phyloP scores from a whole-genome alignment of 1,140 invertebrate species.

The Lucilia sericata region DNA sequence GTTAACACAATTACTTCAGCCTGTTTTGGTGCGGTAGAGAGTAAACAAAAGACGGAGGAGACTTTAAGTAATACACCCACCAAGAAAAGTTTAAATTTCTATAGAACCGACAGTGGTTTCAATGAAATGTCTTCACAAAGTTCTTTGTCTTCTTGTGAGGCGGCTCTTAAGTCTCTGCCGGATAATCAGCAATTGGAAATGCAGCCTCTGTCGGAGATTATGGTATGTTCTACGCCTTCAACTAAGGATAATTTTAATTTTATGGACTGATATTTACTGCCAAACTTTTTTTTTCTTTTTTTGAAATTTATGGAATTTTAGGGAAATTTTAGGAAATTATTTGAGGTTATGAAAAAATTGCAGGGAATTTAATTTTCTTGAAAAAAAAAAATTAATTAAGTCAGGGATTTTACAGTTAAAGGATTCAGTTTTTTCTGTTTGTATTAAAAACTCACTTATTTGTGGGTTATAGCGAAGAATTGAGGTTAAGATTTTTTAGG shows the following conservation, averaged over 20 bases:
- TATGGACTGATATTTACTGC: not conserved
- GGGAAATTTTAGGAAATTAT: too few relatives aligned
- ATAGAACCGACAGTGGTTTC: conserved; percentile 65
- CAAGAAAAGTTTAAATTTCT: conserved; percentile 49
- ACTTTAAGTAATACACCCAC: not conserved
- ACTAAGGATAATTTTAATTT: conserved; percentile 42
- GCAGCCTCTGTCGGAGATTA: conserved; percentile 49
- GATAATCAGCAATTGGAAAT: conserved; percentile 47
- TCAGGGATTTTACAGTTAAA: too few relatives aligned
- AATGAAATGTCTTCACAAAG: conserved; percentile 63
- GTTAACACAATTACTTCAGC: not conserved
- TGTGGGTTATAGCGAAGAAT: too few relatives aligned
- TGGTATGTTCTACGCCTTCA: conserved; percentile 62
- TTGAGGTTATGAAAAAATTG: too few relatives aligned
- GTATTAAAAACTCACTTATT: too few relatives aligned
- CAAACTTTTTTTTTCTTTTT: not conserved
- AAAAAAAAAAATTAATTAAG: too few relatives aligned
- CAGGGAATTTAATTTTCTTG: too few relatives aligned
- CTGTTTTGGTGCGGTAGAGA: not conserved
- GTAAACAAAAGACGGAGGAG: too few relatives aligned
- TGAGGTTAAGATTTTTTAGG: too few relatives aligned
- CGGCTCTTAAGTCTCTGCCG: conserved; percentile 34
- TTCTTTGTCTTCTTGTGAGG: conserved; percentile 49
- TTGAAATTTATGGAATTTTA: not conserved
- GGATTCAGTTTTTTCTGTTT: too few relatives aligned